Evolutionary conservation across 2,113 vertebrate genomes (phyloP).

Genomic region (Hoplias malabaricus): DNA sequence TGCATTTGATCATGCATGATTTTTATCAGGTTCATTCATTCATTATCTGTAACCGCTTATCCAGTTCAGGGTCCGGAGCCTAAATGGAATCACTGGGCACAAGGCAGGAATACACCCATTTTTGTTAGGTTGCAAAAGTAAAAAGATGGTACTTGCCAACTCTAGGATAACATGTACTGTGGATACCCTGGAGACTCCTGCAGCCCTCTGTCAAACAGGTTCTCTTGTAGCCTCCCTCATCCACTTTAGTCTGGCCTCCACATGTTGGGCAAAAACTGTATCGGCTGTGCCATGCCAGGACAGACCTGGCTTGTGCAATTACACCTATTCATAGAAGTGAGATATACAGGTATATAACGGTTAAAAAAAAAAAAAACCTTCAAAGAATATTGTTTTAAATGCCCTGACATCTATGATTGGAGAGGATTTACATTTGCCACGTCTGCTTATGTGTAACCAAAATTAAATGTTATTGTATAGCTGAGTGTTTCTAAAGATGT

Average conservation of each 20-base stretch:
- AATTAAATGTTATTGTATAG: not conserved
- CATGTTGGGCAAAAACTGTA: slow-evolving; percentile 91
- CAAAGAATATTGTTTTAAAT: too few relatives aligned
- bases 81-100: too few relatives aligned
- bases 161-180: slow-evolving; percentile 93
- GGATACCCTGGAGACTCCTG: slow-evolving; percentile 82
- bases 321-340: too few relatives aligned
- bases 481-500: not conserved
- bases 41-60: too few relatives aligned
- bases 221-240: slow-evolving; percentile 90
- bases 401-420: too few relatives aligned
- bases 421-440: too few relatives aligned
- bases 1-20: not conserved
- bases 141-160: slow-evolving; percentile 76
- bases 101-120: too few relatives aligned
- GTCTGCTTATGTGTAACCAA: slow-evolving; percentile 20
- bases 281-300: slow-evolving; percentile 86
- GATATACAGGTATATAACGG: too few relatives aligned
- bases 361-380: too few relatives aligned
- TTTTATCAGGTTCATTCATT: not conserved
- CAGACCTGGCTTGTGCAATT: slow-evolving; percentile 85
- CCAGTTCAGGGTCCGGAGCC: too few relatives aligned
- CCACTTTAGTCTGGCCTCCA: slow-evolving; percentile 76
- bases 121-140: not conserved
- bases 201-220: slow-evolving; percentile 82